These are phyloP conservation scores for Cheilinus undulatus DNA, from an alignment of 2,113 vertebrate genomes.

Conservation along the genomic window DNA sequence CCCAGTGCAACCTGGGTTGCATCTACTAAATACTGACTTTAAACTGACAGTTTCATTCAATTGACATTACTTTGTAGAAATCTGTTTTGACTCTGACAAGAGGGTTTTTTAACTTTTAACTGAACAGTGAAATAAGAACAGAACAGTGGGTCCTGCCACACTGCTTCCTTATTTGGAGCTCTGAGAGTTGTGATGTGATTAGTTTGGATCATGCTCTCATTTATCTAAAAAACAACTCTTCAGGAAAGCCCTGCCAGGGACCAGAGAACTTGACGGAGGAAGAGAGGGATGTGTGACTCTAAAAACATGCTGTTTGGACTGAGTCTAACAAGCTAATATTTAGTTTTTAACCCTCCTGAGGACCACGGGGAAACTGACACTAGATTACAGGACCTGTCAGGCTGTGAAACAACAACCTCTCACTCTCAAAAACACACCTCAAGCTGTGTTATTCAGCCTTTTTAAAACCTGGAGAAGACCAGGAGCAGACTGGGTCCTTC, in stretches of 20 bases:
- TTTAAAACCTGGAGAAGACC: neutral
- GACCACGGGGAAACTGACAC: conserved; percentile 5
- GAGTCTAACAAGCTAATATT: conserved; percentile 22
- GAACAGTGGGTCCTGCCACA: too few relatives aligned
- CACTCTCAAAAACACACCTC: conserved; percentile 19
- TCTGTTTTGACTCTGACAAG: too few relatives aligned
- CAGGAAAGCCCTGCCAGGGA: neutral
- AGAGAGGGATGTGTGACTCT: neutral
- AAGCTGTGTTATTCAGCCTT: neutral
- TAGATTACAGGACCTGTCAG: conserved; percentile 42
- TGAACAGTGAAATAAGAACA: too few relatives aligned
- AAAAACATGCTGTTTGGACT: neutral
- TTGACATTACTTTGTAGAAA: too few relatives aligned
- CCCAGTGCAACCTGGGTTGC: too few relatives aligned
- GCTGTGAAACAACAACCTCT: conserved; percentile 8
- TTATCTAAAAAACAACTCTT: conserved; percentile 7
- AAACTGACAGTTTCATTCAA: too few relatives aligned
- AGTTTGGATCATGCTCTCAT: neutral
- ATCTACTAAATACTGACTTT: too few relatives aligned
- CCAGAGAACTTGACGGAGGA: neutral
- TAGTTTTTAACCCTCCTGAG: conserved; percentile 9
- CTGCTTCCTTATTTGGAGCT: conserved; percentile 1
- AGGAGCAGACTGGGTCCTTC: neutral
- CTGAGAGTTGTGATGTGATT: neutral
- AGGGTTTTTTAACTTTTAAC: too few relatives aligned